Base-by-base conservation (phyloP, 2,113 vertebrate genomes). In the Buteo buteo region DNA sequence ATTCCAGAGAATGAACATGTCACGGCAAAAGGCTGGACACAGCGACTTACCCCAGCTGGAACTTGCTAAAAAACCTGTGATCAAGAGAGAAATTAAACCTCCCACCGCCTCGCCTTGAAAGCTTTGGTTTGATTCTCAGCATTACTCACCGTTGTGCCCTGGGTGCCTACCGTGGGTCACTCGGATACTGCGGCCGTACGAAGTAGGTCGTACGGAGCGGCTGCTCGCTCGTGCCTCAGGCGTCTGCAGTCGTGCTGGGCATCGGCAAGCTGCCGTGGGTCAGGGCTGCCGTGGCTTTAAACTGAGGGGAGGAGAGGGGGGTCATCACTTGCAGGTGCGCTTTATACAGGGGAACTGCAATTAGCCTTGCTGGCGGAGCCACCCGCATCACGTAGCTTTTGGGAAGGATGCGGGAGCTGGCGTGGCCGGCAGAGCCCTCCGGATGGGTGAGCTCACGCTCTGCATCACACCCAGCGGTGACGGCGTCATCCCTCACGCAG, bases 341-440 rank as follows among this genome's bases (percentile, higher is more conserved):
- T 81, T 65, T 65, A 17, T 47, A 18, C 16, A 44, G 40, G 18
- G 47, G 65, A 28, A 3, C 67, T 54, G 86, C 50, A 7, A 6
- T 70, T 13, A 36, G 28, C 57, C 31, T 18, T 5, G 28, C 57
- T n/a, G 52, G 29, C 1, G 1, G 72, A 74, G 57, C 77, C 16
- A 9, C 8, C 2, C 1, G 0, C 16, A 17, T 55, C 38, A 36
- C 0, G 0, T 6, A 21, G 58, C 15, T 61, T 42, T 42, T 54
- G 65, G 64, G 36, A 61, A 52, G 45, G 61, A n/a, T 2, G 26
- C 1, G 17, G 72, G 54, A 87, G 47, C 61, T 10, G 54, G 62
- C 4, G 4, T 5, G 22, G 57, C 49, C 2, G 2, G 67, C 29
- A 4, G 21, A 58, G 69, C 81, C 0, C 0, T 71, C 40, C 29